These are phyloP conservation scores for Grus americana DNA, from an alignment of 2,113 vertebrate genomes.

Conservation along the genomic window DNA sequence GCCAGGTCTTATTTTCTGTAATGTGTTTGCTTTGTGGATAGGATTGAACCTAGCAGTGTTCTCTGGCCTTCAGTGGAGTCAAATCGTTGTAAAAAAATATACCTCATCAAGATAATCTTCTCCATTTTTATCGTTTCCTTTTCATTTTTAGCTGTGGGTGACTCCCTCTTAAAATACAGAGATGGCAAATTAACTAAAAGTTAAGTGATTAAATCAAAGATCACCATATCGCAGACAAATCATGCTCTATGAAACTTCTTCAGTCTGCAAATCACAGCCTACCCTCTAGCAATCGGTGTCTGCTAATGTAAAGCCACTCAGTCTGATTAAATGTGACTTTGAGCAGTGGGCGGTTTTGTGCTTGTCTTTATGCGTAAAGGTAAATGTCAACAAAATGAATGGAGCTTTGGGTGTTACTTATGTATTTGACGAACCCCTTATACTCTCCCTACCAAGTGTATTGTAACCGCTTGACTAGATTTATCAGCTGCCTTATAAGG, in stretches of 20 bases:
- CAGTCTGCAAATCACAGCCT: conserved; percentile 6
- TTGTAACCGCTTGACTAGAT: conserved; percentile 19
- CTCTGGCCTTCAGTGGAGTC: not conserved
- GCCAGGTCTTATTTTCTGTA: not conserved
- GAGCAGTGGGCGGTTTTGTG: conserved; percentile 42
- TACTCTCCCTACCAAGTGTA: conserved; percentile 11
- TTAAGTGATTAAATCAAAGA: not conserved
- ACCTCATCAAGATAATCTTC: not conserved
- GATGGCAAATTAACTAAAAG: not conserved
- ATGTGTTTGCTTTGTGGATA: not conserved
- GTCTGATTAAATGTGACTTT: conserved; percentile 56
- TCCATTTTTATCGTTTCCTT: not conserved
- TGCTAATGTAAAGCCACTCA: conserved; percentile 27
- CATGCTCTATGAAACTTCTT: not conserved
- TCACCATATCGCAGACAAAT: not conserved
- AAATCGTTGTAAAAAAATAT: not conserved
- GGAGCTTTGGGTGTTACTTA: conserved; percentile 35
- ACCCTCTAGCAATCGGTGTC: conserved; percentile 20
- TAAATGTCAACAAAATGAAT: conserved; percentile 40
- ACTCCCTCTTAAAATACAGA: not conserved
- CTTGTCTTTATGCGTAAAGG: conserved; percentile 32
- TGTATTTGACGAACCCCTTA: not conserved
- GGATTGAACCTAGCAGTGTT: not conserved
- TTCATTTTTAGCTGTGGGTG: not conserved
- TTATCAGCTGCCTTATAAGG: conserved; percentile 44